Evolutionary conservation across 2,797 vertebrate species (phyloP), one percentile per base, ranked within the genome.

Genomic region (Sebastes umbrosus): DNA sequence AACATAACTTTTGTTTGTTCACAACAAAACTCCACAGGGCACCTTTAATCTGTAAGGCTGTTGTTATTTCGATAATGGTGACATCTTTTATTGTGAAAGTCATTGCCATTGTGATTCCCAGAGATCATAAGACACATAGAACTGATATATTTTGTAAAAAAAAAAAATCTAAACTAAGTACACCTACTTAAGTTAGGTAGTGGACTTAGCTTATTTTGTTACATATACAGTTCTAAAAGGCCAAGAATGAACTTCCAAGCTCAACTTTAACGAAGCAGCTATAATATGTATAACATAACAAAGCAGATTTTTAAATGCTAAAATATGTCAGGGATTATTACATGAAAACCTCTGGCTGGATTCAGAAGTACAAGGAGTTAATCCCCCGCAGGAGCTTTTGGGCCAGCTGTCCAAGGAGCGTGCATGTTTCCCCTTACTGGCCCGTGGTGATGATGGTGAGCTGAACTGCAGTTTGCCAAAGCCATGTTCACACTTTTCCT

Each of bases 401-500:
- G 29, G 78, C 36, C 73, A 87, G 88, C 88, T 88, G 87, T 84
- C 84, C 79, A 73, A 90, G 63, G 88, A 87, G 75, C 84, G 77
- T 55, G 73, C 73, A 87, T 34, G 83, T 90, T 92, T 80, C 84
- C 87, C 87, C 77, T 83, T 76, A 65, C 87, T 75, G 88, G 83
- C 84, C 84, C 5, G 25, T 75, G 82, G 87, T 88, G 76, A 75
- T 83, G 86, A 79, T 87, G 87, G 65, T 82, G 74, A 84, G 79
- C 60, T 69, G 73, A 65, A 46, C 54, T 58, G 52, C 64, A 63
- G 63, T 72, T 73, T 82, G 85, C 89, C 87, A 92, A 82, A 85
- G 79, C 84, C 74, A 43, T 87, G 91, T 93, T 94, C 91, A 90
- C 94, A 93, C 91, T 88, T 92, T 87, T 90, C 82, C 90, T 88